Base-by-base conservation (phyloP, 2,888 invertebrate genomes). In the Archaeoteleia sp. region DNA sequence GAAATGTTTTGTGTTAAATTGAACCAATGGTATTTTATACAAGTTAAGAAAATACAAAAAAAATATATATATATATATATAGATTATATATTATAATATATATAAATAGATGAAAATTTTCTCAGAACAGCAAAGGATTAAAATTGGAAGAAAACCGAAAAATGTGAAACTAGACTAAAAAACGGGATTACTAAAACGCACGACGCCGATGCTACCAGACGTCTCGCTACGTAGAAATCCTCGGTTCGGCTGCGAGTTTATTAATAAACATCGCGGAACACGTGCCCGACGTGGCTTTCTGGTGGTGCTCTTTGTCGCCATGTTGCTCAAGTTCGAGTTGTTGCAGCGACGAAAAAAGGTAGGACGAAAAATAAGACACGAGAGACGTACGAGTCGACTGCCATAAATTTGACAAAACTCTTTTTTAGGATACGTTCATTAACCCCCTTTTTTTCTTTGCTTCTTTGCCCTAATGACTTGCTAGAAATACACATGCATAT, bases 191-290 rank as follows among this genome's bases (percentile, higher is more conserved):
- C 61, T 62, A 4, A 61, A 58, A 54, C 51, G 42, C 32, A 34
- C 29, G 48, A 54, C 37, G 39, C 37, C 34, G 54, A 55, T 48
- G 53, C 65, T 72, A 75, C 73, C 74, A 72, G 71, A 73, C 75
- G 71, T 72, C 70, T 74, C 55, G 67, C 68, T 72, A 69, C 70
- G 74, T 67, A 70, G 72, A 80, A 79, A 78, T 80, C 74, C 77
- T 76, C 76, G 75, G 70, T 68, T 69, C 74, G 74, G 70, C 77
- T 76, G 75, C 71, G 78, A 72, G 82, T 82, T 83, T 83, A 83
- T 83, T 82, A 83, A 83, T 83, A 83, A 82, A 82, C 81, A 79
- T 75, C 74, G 76, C 63, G 71, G 74, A 78, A 77, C 78, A 78
- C 78, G 79, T 79, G 78, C 79, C 75, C 74, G 69, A 67, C 74